Conservation (phyloP, 2,888 invertebrate species). For the Cancer borealis region DNA sequence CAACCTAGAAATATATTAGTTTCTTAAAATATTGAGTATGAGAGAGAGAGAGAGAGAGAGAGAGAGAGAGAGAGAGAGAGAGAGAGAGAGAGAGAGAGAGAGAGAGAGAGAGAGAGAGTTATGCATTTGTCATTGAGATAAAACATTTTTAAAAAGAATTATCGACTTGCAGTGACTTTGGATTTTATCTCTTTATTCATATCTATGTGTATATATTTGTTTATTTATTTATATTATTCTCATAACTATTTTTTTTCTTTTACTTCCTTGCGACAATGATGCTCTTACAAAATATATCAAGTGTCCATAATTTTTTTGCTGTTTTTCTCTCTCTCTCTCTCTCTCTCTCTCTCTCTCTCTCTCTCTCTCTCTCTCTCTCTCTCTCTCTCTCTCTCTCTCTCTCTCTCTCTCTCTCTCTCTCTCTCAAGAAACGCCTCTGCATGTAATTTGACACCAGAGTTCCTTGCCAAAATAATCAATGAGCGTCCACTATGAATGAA, state of each 20-base stretch:
- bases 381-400: slow-evolving; percentile 40
- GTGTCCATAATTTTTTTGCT: no score
- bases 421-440: not conserved
- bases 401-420: slow-evolving; percentile 24
- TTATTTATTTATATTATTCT: no score
- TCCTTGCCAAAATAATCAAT: slow-evolving; percentile 24
- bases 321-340: not conserved
- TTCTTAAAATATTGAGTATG: not conserved
- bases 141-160: no score
- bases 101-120: not conserved
- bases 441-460: not conserved
- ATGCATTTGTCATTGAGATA: no score
- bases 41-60: slow-evolving; percentile 11
- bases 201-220: no score
- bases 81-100: slow-evolving; percentile 2
- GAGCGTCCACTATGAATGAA: not conserved
- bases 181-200: no score
- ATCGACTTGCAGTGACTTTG: no score
- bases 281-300: no score
- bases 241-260: no score
- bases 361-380: slow-evolving; percentile 40
- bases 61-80: slow-evolving; percentile 3
- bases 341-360: slow-evolving; percentile 7
- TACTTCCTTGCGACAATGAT: no score
- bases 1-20: not conserved